phyloP scores from a whole-genome alignment of 2,113 vertebrate species.

The Microtus pennsylvanicus region DNA sequence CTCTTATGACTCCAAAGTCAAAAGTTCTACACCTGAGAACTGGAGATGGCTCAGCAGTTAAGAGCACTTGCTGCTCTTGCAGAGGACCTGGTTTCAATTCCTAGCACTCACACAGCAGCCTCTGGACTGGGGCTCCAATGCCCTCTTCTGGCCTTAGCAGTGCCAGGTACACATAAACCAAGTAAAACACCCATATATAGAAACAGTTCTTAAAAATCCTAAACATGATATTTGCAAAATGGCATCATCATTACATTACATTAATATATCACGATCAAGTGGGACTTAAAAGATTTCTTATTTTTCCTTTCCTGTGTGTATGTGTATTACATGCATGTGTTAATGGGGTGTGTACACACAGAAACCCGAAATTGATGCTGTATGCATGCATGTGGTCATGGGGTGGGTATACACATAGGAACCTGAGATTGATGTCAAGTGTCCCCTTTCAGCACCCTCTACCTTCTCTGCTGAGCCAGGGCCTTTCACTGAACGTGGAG shows the following conservation, averaged over 20 bases:
- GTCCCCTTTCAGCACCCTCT: too few relatives aligned
- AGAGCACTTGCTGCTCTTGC: not conserved
- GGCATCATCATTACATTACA: not conserved
- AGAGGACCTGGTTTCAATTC: not conserved
- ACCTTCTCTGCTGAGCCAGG: not conserved
- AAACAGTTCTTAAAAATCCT: not conserved
- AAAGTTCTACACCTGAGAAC: not conserved
- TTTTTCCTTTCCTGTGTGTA: not conserved
- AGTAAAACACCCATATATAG: not conserved
- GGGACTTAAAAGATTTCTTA: not conserved
- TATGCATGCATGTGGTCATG: too few relatives aligned
- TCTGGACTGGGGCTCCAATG: not conserved
- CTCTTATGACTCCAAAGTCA: not conserved
- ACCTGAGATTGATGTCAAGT: not conserved
- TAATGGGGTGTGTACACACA: not conserved
- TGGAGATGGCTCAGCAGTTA: not conserved
- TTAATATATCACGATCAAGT: not conserved
- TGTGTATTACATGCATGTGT: not conserved
- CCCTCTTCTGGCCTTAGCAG: too few relatives aligned
- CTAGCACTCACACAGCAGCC: not conserved
- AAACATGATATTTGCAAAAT: not conserved
- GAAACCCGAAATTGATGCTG: not conserved
- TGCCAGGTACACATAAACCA: too few relatives aligned
- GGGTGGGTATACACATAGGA: too few relatives aligned
- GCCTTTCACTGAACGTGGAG: not conserved